Percentiles rank a stretch among this genome's conserved stretches.
These are phyloP conservation scores for Carabus problematicus DNA, from an alignment of 2,888 invertebrate species.

Conservation along the genomic window DNA sequence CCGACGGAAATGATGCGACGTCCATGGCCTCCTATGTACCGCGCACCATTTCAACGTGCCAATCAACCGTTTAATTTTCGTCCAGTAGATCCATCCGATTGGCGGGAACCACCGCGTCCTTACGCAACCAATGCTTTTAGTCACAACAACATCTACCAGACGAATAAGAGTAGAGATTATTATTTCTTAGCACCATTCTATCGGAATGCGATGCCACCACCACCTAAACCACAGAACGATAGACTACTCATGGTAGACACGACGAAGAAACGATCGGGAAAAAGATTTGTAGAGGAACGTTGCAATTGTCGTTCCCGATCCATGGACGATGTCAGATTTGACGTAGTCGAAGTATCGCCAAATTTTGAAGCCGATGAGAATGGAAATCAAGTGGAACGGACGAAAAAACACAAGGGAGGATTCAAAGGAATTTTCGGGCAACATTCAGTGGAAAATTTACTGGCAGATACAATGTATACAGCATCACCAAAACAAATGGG, in stretches of 20 bases:
- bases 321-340: constrained; percentile 75
- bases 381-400: constrained; percentile 66
- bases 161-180: constrained; percentile 61
- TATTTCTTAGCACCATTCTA: constrained; percentile 76
- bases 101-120: constrained; percentile 56
- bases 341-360: constrained; percentile 61
- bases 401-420: constrained; percentile 61
- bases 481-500: constrained; percentile 63
- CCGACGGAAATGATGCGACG: constrained; percentile 60
- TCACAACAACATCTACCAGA: constrained; percentile 44
- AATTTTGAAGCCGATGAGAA: constrained; percentile 71
- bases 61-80: constrained; percentile 46
- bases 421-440: constrained; percentile 46
- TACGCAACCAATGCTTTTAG: constrained; percentile 46
- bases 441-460: constrained; percentile 71
- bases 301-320: constrained; percentile 75
- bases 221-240: constrained; percentile 56
- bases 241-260: constrained; percentile 54
- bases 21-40: constrained; percentile 72
- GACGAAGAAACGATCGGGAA: constrained; percentile 50
- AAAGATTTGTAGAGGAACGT: constrained; percentile 51
- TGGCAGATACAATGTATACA: constrained; percentile 64
- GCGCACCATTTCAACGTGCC: constrained; percentile 56
- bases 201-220: constrained; percentile 69
- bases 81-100: constrained; percentile 47